Evolutionary conservation across 2,797 vertebrate species (phyloP), one percentile per base, ranked within the genome.

Genomic region (Fistularia tabacaria): DNA sequence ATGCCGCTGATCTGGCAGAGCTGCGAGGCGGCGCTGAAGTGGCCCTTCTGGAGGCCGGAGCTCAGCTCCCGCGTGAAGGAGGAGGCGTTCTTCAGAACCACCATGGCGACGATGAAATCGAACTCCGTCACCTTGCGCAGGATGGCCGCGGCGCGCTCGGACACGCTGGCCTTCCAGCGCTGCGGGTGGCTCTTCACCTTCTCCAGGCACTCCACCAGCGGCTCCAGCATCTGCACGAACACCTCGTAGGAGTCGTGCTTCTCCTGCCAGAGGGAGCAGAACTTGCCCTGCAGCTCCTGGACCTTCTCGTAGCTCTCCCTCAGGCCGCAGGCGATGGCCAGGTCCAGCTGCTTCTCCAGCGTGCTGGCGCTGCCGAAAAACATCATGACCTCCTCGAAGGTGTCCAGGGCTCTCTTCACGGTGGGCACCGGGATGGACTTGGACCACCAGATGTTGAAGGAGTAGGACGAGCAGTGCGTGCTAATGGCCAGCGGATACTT

Each of bases 381-480:
- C 63, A 86, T 77, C 74, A 92, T 42, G 9, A 90, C 85, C 55
- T 91, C 90, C 60, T 92, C 91, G 64, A 92, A 86, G 0, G 83
- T 84, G 49, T 93, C 92, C 10, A 93, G 69, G 10, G 89, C 84
- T 84, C 87, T 84, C 64, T 87, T 88, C 39, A 92, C 71, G n/a
- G 88, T 75, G 25, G 89, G 71, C 50, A 92, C 90, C 6, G 92
- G 92, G 71, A 90, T 89, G 6, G 91, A 88, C 67, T 88, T 90
- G 3, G 92, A 92, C 91, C 91, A 92, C 91, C 91, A 92, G 1
- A 87, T 92, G 78, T 93, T 93, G 63, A 93, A 92, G 6, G 92
- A 92, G 46, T 92, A 93, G 60, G 85, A 89, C 14, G 91, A 92
- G 71, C 90, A 88, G 76, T 92, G 90, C 25, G 91, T 92, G 80